Percentiles rank a stretch among this genome's conserved stretches.
Evolutionary conservation across 2,888 invertebrate species (phyloP).

Genomic region (Folsomia manolachei): DNA sequence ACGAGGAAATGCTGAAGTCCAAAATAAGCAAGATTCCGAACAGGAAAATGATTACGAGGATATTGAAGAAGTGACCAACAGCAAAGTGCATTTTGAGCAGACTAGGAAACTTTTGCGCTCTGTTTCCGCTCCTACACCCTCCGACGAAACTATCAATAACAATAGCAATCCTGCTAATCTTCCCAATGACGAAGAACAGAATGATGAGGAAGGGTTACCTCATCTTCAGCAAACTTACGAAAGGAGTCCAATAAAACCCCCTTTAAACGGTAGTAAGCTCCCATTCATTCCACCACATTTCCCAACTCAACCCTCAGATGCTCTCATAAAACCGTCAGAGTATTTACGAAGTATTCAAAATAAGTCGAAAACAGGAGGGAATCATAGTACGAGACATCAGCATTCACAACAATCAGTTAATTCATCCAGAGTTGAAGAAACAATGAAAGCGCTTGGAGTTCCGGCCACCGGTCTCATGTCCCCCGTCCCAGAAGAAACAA

Average conservation of each 20-base stretch:
- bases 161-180: slow-evolving; percentile 4
- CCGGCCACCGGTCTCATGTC: slow-evolving; percentile 35
- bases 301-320: slow-evolving; percentile 69
- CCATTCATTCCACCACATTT: slow-evolving; percentile 91
- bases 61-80: slow-evolving; percentile 64
- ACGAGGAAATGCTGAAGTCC: no score
- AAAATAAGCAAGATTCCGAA: slow-evolving; percentile 20
- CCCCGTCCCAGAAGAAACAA: slow-evolving; percentile 43
- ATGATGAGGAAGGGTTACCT: background rate
- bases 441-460: slow-evolving; percentile 41
- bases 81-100: slow-evolving; percentile 33
- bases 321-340: slow-evolving; percentile 87
- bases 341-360: slow-evolving; percentile 78
- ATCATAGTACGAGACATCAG: slow-evolving; percentile 10
- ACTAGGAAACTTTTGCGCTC: slow-evolving; percentile 36
- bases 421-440: slow-evolving; percentile 40
- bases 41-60: slow-evolving; percentile 69
- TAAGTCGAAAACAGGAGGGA: slow-evolving; percentile 32
- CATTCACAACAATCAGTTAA: background rate
- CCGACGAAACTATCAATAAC: slow-evolving; percentile 17
- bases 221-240: slow-evolving; percentile 24
- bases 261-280: slow-evolving; percentile 53
- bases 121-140: slow-evolving; percentile 41
- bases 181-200: background rate
- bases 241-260: slow-evolving; percentile 29